Conservation (phyloP, 2,888 invertebrate genomes). For the Lomographa bimaculata region DNA sequence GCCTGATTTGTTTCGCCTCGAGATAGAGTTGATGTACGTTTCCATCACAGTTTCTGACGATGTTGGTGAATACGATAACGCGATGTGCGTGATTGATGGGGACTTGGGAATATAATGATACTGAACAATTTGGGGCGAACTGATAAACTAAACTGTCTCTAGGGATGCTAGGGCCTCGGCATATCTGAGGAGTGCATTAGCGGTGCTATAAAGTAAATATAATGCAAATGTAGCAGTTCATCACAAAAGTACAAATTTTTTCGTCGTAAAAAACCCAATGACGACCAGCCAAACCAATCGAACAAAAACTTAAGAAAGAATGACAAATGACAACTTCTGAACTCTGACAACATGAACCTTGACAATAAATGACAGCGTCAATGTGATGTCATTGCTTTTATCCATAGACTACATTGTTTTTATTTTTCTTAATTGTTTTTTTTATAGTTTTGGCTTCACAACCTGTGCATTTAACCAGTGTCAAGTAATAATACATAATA, state of each 20-base stretch:
- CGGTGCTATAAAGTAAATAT: too few relatives aligned
- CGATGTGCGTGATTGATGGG: constrained; percentile 46
- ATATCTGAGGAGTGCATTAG: constrained; percentile 29
- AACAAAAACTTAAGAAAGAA: constrained; percentile 40
- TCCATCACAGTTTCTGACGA: constrained; percentile 70
- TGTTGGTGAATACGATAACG: constrained; percentile 29
- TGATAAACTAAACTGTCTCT: constrained; percentile 28
- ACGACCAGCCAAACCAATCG: constrained; percentile 53
- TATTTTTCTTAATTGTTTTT: too few relatives aligned
- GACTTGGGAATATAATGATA: constrained; percentile 41
- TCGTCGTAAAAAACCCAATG: constrained; percentile 57
- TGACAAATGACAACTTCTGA: neutral
- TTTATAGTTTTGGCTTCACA: too few relatives aligned
- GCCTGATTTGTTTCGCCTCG: constrained; percentile 68
- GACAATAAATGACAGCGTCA: too few relatives aligned
- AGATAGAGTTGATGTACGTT: constrained; percentile 59
- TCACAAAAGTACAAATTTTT: constrained; percentile 51
- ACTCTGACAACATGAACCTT: constrained; percentile 16
- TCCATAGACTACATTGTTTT: too few relatives aligned
- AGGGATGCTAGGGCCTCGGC: constrained; percentile 32
- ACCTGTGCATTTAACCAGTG: too few relatives aligned
- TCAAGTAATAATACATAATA: too few relatives aligned
- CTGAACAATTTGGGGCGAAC: constrained; percentile 41
- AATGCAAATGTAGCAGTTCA: constrained; percentile 55
- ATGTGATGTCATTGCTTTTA: too few relatives aligned